These are phyloP conservation scores for Agrotis exclamationis DNA, from an alignment of 2,888 invertebrate species.

Conservation along the genomic window DNA sequence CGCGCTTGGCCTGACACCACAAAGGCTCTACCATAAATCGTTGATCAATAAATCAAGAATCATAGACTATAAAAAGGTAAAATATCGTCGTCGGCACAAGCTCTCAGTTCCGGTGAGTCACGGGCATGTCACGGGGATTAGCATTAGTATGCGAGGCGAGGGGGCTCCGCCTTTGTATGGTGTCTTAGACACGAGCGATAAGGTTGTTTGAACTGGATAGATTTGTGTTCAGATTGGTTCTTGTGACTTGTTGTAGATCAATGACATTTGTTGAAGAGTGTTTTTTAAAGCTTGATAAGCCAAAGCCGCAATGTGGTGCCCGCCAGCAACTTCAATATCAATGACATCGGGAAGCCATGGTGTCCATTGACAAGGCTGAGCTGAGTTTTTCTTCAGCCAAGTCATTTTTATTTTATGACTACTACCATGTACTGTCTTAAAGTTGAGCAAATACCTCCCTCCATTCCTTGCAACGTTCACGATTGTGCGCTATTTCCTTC, in stretches of 20 bases:
- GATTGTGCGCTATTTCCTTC: no score
- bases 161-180: constrained; percentile 39
- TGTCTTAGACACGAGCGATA: constrained; percentile 40
- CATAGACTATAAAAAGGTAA: constrained; percentile 35
- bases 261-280: not conserved
- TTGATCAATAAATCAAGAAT: constrained; percentile 40
- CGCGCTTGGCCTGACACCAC: not conserved
- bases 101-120: constrained; percentile 75
- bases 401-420: no score
- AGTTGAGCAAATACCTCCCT: no score
- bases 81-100: constrained; percentile 33
- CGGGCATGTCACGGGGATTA: constrained; percentile 59
- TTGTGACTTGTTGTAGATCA: not conserved
- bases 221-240: constrained; percentile 18
- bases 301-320: no score
- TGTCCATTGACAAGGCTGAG: no score
- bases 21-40: constrained; percentile 27
- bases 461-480: no score
- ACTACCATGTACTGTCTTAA: no score
- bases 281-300: not conserved
- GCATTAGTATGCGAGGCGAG: constrained; percentile 75
- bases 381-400: not conserved
- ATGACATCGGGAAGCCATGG: no score
- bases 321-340: no score
- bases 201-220: constrained; percentile 30